These are phyloP conservation scores for Chalcosyrphus nemorum DNA, from an alignment of 2,888 invertebrate species.

Conservation along the genomic window DNA sequence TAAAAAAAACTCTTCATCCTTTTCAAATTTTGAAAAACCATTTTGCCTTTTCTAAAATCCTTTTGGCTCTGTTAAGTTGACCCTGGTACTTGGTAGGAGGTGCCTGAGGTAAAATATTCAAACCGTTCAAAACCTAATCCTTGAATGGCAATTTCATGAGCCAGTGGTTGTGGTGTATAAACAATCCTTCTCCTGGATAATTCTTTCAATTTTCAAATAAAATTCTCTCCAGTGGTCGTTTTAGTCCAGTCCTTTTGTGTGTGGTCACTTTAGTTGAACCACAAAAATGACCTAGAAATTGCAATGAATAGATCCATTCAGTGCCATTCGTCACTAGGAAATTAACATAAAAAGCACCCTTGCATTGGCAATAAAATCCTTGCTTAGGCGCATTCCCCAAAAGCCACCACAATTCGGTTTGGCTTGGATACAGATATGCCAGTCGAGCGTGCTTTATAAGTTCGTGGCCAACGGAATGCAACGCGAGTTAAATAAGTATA, in stretches of 20 bases:
- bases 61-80: background rate
- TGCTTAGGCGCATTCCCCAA: constrained; percentile 56
- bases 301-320: constrained; percentile 13
- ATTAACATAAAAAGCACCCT: constrained; percentile 53
- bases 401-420: constrained; percentile 41
- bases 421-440: constrained; percentile 49
- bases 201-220: background rate
- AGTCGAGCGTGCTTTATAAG: constrained; percentile 60
- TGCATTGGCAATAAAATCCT: constrained; percentile 61
- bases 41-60: background rate
- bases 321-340: constrained; percentile 60
- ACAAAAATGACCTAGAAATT: background rate
- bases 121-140: constrained; percentile 27
- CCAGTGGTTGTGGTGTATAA: background rate
- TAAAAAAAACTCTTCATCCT: background rate
- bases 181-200: background rate
- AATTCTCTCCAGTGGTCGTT: background rate
- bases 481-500: constrained; percentile 46
- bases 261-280: no score
- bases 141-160: constrained; percentile 26
- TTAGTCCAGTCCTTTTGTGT: no score
- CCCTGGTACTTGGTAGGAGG: background rate
- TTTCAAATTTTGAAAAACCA: background rate
- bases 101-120: background rate
- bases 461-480: constrained; percentile 40